Evolutionary conservation across 1,140 invertebrate species (phyloP).

Genomic region (Heliothis virescens): DNA sequence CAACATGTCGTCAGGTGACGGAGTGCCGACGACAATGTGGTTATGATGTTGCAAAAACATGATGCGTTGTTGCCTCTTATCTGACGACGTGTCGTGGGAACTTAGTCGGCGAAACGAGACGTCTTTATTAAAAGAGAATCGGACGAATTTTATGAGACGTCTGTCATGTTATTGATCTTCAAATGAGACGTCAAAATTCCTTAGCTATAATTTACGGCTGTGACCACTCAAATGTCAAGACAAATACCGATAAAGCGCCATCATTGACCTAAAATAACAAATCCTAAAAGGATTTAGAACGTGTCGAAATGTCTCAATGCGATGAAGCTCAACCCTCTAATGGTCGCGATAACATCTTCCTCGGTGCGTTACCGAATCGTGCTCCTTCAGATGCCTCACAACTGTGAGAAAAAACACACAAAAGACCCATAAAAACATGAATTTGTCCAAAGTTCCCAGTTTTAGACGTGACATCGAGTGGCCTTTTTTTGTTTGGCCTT

Average conservation of each 20-base stretch:
- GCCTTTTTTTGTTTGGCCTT: slow-evolving; percentile 72
- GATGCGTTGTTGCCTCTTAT: slow-evolving; percentile 69
- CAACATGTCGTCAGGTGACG: slow-evolving; percentile 78
- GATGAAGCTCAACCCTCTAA: slow-evolving; percentile 73
- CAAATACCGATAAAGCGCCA: slow-evolving; percentile 50
- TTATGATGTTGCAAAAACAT: slow-evolving; percentile 81
- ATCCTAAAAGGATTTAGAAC: slow-evolving; percentile 67
- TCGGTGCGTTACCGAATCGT: slow-evolving; percentile 79
- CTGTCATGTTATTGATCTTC: slow-evolving; percentile 44
- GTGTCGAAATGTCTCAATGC: slow-evolving; percentile 82
- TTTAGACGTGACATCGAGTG: slow-evolving; percentile 80
- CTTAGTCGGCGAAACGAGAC: slow-evolving; percentile 56
- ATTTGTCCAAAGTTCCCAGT: slow-evolving; percentile 76
- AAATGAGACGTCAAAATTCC: slow-evolving; percentile 53
- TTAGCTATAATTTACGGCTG: slow-evolving; percentile 45
- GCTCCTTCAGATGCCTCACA: slow-evolving; percentile 77
- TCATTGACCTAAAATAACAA: slow-evolving; percentile 74
- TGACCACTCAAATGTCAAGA: slow-evolving; percentile 20
- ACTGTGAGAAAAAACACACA: slow-evolving; percentile 84
- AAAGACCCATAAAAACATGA: slow-evolving; percentile 82
- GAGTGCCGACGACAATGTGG: slow-evolving; percentile 68
- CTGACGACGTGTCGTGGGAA: slow-evolving; percentile 73
- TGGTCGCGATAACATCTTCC: slow-evolving; percentile 79
- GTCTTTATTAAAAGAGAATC: slow-evolving; percentile 58
- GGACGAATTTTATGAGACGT: slow-evolving; percentile 36